phyloP scores from a whole-genome alignment of 2,888 invertebrate genomes.

The Cancer borealis region DNA sequence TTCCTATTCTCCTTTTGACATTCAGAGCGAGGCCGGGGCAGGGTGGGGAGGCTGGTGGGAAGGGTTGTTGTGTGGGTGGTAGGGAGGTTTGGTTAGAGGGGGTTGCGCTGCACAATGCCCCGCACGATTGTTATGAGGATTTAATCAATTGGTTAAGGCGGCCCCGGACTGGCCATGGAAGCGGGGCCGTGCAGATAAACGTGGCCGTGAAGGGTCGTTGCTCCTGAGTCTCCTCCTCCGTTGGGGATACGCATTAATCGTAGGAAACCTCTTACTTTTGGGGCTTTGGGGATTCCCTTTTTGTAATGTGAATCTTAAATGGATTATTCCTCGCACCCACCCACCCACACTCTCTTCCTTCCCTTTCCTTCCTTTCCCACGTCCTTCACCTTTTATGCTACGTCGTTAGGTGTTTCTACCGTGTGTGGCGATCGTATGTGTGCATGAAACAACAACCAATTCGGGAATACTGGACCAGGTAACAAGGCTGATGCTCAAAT shows the following conservation, averaged over 20 bases:
- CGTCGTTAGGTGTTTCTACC: not conserved
- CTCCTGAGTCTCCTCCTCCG: not conserved
- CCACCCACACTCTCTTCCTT: not conserved
- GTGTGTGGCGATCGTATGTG: not conserved
- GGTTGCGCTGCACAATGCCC: constrained; percentile 29
- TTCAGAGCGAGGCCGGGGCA: constrained; percentile 2
- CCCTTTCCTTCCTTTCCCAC: not conserved
- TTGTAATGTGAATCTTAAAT: not conserved
- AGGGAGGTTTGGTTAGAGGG: not conserved
- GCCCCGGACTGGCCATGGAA: constrained; percentile 1
- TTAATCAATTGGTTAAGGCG: constrained; percentile 47
- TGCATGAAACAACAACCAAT: not conserved
- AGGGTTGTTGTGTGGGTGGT: not conserved
- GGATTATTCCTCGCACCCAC: not conserved
- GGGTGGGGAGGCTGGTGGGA: not conserved
- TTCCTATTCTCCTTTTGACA: constrained; percentile 38
- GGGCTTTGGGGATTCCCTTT: not conserved
- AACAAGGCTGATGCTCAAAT: not conserved
- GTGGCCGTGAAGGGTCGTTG: constrained; percentile 43
- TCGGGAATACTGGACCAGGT: not conserved
- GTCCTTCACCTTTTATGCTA: not conserved
- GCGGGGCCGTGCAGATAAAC: constrained; percentile 16
- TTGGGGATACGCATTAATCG: not conserved
- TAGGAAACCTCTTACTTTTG: not conserved
- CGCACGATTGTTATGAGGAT: constrained; percentile 54